Evolutionary conservation across 1,140 invertebrate species (phyloP).

Genomic region (Saccostrea glomerata): DNA sequence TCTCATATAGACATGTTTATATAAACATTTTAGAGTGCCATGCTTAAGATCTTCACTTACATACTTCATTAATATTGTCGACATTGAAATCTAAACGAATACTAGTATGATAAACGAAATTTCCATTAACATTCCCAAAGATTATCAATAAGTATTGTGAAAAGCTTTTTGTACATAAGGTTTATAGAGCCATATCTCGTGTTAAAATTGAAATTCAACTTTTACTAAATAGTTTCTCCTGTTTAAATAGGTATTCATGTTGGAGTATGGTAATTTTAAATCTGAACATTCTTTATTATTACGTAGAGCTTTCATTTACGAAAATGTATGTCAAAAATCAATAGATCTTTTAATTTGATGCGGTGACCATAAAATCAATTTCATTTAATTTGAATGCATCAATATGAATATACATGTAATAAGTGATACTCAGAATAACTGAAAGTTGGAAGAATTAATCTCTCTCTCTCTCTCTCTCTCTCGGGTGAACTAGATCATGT

Average conservation of each 20-base stretch:
- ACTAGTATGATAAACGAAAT: not conserved
- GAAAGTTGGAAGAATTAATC: not conserved
- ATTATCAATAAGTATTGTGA: not conserved
- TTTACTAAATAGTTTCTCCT: slow-evolving; percentile 13
- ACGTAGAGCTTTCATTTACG: not conserved
- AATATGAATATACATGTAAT: not conserved
- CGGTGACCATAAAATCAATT: not conserved
- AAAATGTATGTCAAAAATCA: not conserved
- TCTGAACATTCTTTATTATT: not conserved
- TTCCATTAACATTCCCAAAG: slow-evolving; percentile 25
- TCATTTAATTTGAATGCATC: not conserved
- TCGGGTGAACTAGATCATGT: not conserved
- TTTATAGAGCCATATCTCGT: not conserved
- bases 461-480: slow-evolving; percentile 31
- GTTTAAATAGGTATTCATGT: not conserved
- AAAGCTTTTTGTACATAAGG: slow-evolving; percentile 11
- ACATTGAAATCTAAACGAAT: not conserved
- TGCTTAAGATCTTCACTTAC: not conserved
- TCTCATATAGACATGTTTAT: not conserved
- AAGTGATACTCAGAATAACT: not conserved
- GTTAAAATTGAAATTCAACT: not conserved
- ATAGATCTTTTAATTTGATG: not conserved
- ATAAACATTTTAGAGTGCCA: not conserved
- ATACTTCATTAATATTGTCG: not conserved
- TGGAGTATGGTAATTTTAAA: not conserved